phyloP scores from a whole-genome alignment of 1,140 invertebrate species.

The Euwallacea fornicatus region DNA sequence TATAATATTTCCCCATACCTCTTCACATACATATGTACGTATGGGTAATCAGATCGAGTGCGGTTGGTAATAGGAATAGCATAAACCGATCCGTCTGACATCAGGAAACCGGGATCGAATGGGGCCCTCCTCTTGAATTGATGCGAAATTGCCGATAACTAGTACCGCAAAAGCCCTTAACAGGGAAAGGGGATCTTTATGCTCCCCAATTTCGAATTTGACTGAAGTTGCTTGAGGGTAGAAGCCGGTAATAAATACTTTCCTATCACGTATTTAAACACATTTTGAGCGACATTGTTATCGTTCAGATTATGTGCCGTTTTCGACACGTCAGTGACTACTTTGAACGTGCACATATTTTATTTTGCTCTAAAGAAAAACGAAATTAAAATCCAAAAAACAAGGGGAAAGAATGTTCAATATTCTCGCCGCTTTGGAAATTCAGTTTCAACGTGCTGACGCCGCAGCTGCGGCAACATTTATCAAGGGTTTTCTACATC shows the following conservation, averaged over 20 bases:
- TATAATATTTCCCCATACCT: no score
- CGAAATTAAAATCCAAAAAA: no score
- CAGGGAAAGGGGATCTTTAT: constrained; percentile 28
- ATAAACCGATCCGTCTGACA: neutral
- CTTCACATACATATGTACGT: no score
- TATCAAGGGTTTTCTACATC: constrained; percentile 27
- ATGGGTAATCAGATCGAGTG: no score
- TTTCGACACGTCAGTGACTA: neutral
- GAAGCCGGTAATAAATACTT: constrained; percentile 19
- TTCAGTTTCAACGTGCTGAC: constrained; percentile 22
- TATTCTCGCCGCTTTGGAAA: constrained; percentile 18
- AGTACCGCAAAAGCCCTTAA: constrained; percentile 30
- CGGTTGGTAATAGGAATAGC: neutral
- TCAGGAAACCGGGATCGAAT: neutral
- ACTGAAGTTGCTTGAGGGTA: neutral
- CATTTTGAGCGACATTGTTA: constrained; percentile 10
- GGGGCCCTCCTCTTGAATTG: constrained; percentile 24
- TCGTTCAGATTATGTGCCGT: constrained; percentile 1
- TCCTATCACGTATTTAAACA: constrained; percentile 24
- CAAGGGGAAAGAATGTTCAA: constrained; percentile 6
- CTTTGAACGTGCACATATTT: no score
- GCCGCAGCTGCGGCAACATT: constrained; percentile 23
- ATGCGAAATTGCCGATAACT: constrained; percentile 30
- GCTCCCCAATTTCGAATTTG: constrained; percentile 26
- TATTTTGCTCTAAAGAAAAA: no score